Base-by-base conservation (phyloP, 2,113 vertebrate species). In the Okapia johnstoni region DNA sequence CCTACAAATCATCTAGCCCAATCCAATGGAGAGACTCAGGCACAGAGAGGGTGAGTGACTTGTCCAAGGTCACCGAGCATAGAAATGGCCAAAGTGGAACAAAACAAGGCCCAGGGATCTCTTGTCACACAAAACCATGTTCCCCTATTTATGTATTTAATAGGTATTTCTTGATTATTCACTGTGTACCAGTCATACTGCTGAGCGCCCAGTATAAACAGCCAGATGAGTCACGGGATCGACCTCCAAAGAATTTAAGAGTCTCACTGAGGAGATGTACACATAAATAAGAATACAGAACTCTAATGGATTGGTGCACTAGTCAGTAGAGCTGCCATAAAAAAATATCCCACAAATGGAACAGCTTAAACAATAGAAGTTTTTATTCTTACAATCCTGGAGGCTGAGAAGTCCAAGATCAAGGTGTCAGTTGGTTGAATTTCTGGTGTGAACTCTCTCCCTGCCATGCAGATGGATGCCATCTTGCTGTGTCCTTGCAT, bases 401-500 rank as follows among this genome's bases (percentile, higher is more conserved):
- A 91, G 66, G 11, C 57, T 70, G n/a, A 16, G 25, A 60, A 92
- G 48, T 66, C 77, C 86, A 54, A 63, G 33, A 28, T 10, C 60
- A 15, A 43, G n/a, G 15, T 1, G 5, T 26, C 6, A 40, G 46
- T 61, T 40, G 9, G 14, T 0, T 19, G 28, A 19, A 21, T 46
- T 77, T 86, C 73, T 13, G 79, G 23, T 2, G 9, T 26, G 21
- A 30, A 12, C 19, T 14, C 33, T 54, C 30, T 15, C 40, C 58
- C 33, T 13, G 28, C 48, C 8, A 6, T 83, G 17, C 7, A 66
- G 54, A 36, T 5, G 36, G 58, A 17, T 2, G 1, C n/a, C n/a
- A 55, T 17, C 57, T 79, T 28, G 1, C 43, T 16, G 26, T 8
- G 25, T 14, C 46, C 46, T 33, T 13, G 36, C 15, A 8, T 3